These are phyloP conservation scores for Neodon shergylaensis DNA, from an alignment of 2,113 vertebrate genomes.

Conservation along the genomic window DNA sequence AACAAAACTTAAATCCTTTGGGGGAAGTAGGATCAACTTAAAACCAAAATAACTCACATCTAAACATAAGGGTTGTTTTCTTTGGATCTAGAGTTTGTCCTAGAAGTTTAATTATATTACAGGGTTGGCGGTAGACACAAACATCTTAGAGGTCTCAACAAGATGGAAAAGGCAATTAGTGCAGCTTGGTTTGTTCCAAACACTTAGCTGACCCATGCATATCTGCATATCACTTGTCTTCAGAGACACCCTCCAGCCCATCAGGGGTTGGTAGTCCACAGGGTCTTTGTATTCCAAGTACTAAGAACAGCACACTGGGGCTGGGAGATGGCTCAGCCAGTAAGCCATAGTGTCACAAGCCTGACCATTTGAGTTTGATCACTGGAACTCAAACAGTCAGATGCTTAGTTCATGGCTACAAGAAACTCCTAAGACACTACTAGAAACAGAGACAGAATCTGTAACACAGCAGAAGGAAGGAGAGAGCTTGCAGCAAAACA, in stretches of 20 bases:
- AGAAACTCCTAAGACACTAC: not conserved
- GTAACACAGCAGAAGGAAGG: not conserved
- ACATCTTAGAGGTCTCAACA: slow-evolving; percentile 11
- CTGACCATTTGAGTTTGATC: not conserved
- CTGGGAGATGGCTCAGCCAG: not conserved
- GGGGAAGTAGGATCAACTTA: not conserved
- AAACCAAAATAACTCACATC: not conserved
- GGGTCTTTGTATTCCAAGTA: not conserved
- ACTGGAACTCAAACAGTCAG: not conserved
- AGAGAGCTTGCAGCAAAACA: not conserved
- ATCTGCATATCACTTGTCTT: not conserved
- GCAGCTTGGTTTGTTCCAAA: slow-evolving; percentile 8
- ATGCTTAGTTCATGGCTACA: not conserved
- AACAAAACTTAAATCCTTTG: not conserved
- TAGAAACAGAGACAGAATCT: not conserved
- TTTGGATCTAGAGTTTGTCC: not conserved
- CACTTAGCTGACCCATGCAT: not conserved
- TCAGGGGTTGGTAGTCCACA: not conserved
- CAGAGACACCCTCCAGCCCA: not conserved
- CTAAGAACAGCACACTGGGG: not conserved
- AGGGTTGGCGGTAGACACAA: not conserved
- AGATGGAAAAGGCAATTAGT: not conserved
- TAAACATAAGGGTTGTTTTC: not conserved
- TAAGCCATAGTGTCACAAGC: too few species aligned
- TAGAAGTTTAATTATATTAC: not conserved